These are phyloP conservation scores for Diprion similis DNA, from an alignment of 1,140 invertebrate species.

Conservation along the genomic window DNA sequence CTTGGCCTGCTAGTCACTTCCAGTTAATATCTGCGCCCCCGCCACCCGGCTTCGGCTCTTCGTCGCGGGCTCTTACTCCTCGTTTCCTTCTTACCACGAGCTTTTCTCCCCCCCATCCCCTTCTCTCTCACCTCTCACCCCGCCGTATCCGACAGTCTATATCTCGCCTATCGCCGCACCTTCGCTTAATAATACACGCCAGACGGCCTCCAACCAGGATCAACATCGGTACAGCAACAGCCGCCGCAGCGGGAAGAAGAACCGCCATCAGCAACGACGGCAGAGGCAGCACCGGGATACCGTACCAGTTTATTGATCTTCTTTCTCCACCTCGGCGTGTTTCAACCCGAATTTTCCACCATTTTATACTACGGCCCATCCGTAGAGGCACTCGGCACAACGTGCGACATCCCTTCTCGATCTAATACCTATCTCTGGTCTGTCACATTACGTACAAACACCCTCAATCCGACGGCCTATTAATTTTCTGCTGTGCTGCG, in stretches of 20 bases:
- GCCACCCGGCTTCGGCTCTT: conserved; percentile 31
- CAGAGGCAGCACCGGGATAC: conserved; percentile 34
- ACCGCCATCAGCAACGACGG: background rate
- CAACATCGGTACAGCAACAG: conserved; percentile 39
- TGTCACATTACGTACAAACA: background rate
- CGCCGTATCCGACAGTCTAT: background rate
- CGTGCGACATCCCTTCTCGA: conserved; percentile 17
- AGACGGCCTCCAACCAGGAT: conserved; percentile 41
- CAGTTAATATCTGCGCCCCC: conserved; percentile 27
- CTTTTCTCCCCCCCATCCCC: conserved; percentile 21
- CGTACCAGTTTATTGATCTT: conserved; percentile 58
- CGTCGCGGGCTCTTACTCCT: conserved; percentile 21
- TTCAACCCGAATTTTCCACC: conserved; percentile 57
- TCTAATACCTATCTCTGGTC: conserved; percentile 15
- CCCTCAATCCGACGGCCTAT: too few species aligned
- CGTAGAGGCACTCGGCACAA: conserved; percentile 37
- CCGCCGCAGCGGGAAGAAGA: background rate
- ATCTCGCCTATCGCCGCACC: conserved; percentile 38
- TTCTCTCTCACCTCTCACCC: background rate
- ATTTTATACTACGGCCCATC: conserved; percentile 49
- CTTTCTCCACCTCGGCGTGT: conserved; percentile 55
- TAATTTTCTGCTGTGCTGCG: too few species aligned
- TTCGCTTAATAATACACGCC: conserved; percentile 56
- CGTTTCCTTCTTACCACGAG: background rate
- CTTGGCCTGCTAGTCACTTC: conserved; percentile 15